A percentile compares a stretch with the other conserved stretches of the same genome.
These are phyloP conservation scores for Aplysia californica DNA, from an alignment of 1,140 invertebrate genomes.

Conservation along the genomic window DNA sequence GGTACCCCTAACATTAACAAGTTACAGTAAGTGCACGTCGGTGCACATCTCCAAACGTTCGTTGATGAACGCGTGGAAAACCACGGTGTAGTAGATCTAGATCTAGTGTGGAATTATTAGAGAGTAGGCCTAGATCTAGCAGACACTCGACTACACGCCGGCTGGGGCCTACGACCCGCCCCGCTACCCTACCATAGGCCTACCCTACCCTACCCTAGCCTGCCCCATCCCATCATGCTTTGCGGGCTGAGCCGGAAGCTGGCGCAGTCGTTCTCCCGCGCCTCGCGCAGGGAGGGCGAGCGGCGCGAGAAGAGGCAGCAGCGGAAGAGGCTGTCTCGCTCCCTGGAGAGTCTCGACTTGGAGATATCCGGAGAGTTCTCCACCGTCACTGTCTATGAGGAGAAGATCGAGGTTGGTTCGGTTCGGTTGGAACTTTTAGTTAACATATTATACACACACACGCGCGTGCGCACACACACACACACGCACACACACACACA, in stretches of 20 bases:
- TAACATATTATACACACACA: too few relatives aligned
- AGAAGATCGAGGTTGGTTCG: conserved; percentile 25
- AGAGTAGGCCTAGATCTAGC: too few relatives aligned
- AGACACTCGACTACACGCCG: neutral
- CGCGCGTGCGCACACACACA: too few relatives aligned
- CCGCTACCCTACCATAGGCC: neutral
- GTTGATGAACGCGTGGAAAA: neutral
- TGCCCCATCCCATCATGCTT: conserved; percentile 13
- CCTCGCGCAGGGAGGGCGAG: conserved; percentile 1
- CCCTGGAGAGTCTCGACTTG: conserved; percentile 26
- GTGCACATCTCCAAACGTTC: neutral
- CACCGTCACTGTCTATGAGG: conserved; percentile 31
- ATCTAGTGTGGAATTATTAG: too few relatives aligned
- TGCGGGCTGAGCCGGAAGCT: conserved; percentile 24
- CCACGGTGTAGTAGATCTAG: neutral
- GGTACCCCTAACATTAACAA: too few relatives aligned
- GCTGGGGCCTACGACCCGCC: neutral
- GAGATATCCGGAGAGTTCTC: conserved; percentile 34
- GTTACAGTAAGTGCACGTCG: neutral
- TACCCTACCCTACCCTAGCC: neutral
- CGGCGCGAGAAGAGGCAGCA: conserved; percentile 3
- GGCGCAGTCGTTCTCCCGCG: conserved; percentile 28
- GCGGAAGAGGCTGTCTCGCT: conserved; percentile 16
- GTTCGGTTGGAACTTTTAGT: neutral
- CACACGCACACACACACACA: too few relatives aligned